Evolutionary conservation across 2,797 vertebrate genomes (phyloP).

Genomic region (Coluber constrictor): DNA sequence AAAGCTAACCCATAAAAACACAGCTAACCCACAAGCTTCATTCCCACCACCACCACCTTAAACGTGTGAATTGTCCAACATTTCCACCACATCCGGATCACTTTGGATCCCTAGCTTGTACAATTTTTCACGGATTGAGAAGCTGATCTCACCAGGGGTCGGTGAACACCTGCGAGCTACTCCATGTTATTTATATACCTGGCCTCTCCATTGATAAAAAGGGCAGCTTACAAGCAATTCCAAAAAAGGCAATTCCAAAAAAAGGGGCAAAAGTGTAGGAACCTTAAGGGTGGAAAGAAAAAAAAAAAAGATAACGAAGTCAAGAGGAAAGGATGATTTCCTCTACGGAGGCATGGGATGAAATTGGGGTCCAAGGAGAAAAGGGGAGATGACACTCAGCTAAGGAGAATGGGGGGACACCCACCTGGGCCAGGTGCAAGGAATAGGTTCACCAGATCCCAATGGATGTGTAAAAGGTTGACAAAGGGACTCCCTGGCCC

Average conservation of each 20-base stretch:
- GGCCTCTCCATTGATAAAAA: background rate
- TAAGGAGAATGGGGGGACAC: no score
- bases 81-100: background rate
- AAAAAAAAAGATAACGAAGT: background rate
- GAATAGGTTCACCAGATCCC: background rate
- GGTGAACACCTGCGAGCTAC: background rate
- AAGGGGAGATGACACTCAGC: background rate
- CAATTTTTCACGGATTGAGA: background rate
- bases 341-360: background rate
- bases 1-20: no score
- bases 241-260: background rate
- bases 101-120: background rate
- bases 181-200: background rate
- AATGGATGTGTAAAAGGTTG: background rate
- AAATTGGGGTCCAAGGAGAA: background rate
- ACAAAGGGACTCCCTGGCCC: background rate
- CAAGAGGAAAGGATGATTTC: background rate
- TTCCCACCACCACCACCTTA: no score
- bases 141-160: background rate
- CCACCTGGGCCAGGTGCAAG: no score
- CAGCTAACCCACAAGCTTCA: background rate
- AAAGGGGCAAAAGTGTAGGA: background rate
- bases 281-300: no score
- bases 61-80: background rate
- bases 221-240: background rate